These are phyloP conservation scores for Papilio elwesi DNA, from an alignment of 2,888 invertebrate genomes.

Conservation along the genomic window DNA sequence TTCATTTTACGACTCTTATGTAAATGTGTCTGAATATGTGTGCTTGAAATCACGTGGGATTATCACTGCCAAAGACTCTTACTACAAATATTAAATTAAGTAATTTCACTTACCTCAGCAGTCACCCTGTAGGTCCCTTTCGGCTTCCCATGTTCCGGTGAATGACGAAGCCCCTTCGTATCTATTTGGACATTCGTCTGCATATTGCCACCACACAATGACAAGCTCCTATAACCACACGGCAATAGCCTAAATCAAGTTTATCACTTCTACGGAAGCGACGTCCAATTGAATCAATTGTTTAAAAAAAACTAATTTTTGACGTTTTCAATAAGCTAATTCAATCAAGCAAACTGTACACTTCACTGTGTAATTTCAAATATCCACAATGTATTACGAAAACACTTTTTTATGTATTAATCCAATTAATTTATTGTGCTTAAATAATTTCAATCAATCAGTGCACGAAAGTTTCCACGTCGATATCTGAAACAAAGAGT, in stretches of 20 bases:
- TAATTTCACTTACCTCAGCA: constrained; percentile 76
- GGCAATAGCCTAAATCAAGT: not conserved
- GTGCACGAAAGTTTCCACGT: too few species aligned
- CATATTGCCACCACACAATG: constrained; percentile 68
- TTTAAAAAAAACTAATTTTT: too few species aligned
- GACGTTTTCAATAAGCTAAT: not conserved
- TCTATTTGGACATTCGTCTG: constrained; percentile 91
- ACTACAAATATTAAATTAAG: too few species aligned
- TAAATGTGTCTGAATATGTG: too few species aligned
- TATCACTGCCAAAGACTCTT: too few species aligned
- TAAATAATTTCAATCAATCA: too few species aligned
- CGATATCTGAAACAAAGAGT: constrained; percentile 8
- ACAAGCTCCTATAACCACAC: too few species aligned
- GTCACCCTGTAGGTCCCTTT: constrained; percentile 75
- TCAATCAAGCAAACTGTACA: too few species aligned
- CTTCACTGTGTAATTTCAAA: not conserved
- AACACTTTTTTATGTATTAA: not conserved
- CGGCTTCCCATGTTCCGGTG: constrained; percentile 86
- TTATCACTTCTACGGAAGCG: not conserved
- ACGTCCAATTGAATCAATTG: not conserved
- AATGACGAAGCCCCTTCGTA: constrained; percentile 86
- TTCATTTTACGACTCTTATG: too few species aligned
- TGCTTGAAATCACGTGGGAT: too few species aligned
- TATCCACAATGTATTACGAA: not conserved
- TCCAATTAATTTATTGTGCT: too few species aligned